Base-by-base conservation (phyloP, 2,888 invertebrate species). In the Nycteola revayana region DNA sequence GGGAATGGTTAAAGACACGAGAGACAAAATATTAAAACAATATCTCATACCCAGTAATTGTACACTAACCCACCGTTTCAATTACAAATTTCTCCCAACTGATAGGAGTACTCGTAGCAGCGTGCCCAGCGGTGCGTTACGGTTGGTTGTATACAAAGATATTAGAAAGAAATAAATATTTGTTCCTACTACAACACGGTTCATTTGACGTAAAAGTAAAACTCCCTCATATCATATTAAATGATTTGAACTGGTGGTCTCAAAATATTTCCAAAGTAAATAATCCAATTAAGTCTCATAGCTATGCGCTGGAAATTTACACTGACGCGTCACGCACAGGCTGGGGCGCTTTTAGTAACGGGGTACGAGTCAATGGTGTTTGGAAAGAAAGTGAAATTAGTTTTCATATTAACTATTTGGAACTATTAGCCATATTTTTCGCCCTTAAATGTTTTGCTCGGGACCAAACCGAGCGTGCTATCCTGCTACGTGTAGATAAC, bases 351-450 rank as follows among this genome's bases (percentile, higher is more conserved):
- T 17, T 21, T 9, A 10, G 35, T 21, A 29, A 29, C 1, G 14
- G 14, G 3, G 1, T 9, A 2, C 1, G 20, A 9, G 23, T 5
- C n/a, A 21, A 25, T 10, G 38, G 38, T 10, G 17, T 11, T 2
- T 38, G 42, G 36, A 42, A 25, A 23, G 9, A 33, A 9, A 18
- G 2, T 0, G 41, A 41, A 25, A 3, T n/a, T 5, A 7, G 7
- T 6, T 36, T 30, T 11, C 40, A 43, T 9, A 46, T 42, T 5
- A 46, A 46, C 3, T 28, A 34, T 11, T 11, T 34, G 9, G 34
- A 34, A 34, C 6, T 34, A 9, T 11, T 34, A 7, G 25, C 25
- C 0, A 7, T 35, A n/a, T 25, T 29, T 20, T 9, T 25, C 5
- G 23, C 14, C 7, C 10, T 29, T 2, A 27, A 34, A 25, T 23